phyloP scores from a whole-genome alignment of 2,113 vertebrate species.

The Corydoras sp. region DNA sequence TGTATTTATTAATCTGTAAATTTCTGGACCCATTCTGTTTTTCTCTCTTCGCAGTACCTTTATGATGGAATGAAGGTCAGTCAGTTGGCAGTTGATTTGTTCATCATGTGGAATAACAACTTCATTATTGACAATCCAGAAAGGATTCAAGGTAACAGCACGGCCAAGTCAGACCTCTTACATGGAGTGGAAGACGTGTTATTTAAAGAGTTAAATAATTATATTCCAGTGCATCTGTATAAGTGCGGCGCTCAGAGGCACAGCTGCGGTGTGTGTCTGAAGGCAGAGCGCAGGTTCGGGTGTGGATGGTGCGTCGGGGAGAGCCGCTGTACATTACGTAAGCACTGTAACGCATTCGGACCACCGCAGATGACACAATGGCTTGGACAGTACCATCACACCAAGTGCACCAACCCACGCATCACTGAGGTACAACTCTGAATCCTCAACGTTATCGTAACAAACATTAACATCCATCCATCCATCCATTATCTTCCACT shows the following conservation, averaged over 20 bases:
- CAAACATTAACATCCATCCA: too few relatives aligned
- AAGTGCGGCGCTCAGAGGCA: conserved; percentile 89
- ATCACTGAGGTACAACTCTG: conserved; percentile 77
- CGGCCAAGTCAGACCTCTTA: background rate
- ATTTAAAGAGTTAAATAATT: too few relatives aligned
- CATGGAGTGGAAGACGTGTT: background rate
- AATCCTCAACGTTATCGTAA: too few relatives aligned
- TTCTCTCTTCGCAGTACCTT: conserved; percentile 74
- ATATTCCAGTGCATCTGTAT: conserved; percentile 84
- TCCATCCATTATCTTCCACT: too few relatives aligned
- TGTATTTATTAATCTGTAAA: too few relatives aligned
- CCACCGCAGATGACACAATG: conserved; percentile 67
- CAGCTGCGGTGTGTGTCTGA: conserved; percentile 93
- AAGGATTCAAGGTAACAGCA: conserved; percentile 82
- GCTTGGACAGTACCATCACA: conserved; percentile 80
- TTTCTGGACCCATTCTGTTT: too few relatives aligned
- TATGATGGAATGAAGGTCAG: conserved; percentile 92
- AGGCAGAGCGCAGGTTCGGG: conserved; percentile 84
- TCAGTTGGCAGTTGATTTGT: conserved; percentile 86
- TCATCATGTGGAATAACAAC: conserved; percentile 94
- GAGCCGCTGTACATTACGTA: conserved; percentile 76
- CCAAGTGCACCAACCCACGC: conserved; percentile 90
- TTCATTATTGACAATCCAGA: conserved; percentile 96
- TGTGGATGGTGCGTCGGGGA: conserved; percentile 89
- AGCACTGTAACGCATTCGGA: conserved; percentile 68